Percentiles rank a stretch among this genome's conserved stretches.
Evolutionary conservation across 2,113 vertebrate genomes (phyloP).

Genomic region (Crotalus horridus): DNA sequence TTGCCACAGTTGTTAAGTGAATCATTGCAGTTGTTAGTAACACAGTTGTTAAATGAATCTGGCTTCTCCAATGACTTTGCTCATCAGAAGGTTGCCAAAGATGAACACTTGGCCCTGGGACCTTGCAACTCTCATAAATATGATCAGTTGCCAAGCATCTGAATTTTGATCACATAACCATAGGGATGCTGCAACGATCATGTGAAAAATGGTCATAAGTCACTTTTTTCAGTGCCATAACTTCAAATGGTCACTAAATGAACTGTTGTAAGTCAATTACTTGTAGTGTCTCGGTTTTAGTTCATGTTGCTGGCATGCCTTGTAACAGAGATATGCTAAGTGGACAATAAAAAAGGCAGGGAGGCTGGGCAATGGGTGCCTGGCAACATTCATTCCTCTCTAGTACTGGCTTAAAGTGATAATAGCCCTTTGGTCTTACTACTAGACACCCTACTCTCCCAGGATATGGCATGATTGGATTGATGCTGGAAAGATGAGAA

Average conservation of each 20-base stretch:
- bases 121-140: neutral
- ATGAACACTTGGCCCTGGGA: neutral
- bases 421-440: neutral
- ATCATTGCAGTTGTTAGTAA: neutral
- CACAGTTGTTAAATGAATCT: neutral
- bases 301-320: neutral
- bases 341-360: neutral
- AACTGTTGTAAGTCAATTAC: neutral
- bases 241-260: neutral
- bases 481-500: neutral
- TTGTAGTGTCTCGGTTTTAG: neutral
- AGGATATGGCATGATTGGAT: neutral
- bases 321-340: neutral
- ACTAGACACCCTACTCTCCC: neutral
- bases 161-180: neutral
- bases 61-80: neutral
- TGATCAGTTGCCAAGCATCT: neutral
- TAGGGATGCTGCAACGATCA: too few relatives aligned
- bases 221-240: neutral
- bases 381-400: neutral
- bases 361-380: neutral
- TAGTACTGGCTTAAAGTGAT: neutral
- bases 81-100: neutral
- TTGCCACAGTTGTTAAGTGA: neutral
- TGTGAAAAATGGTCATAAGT: neutral